These are phyloP conservation scores for Hiodon tergisus DNA, from an alignment of 2,113 vertebrate genomes.

Conservation along the genomic window DNA sequence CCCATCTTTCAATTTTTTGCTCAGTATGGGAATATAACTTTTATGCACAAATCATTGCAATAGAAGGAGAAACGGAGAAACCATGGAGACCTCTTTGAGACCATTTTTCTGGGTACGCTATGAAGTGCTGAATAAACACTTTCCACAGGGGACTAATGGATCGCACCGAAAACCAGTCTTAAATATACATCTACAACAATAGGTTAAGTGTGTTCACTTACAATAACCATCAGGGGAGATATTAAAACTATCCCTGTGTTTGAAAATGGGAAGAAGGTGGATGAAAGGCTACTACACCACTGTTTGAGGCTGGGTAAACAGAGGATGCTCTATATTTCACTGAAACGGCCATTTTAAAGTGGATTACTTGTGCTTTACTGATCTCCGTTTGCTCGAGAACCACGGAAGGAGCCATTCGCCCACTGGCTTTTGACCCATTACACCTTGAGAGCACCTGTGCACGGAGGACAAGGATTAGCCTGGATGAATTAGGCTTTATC, in stretches of 20 bases:
- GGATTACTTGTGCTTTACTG: conserved; percentile 44
- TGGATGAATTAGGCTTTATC: not conserved
- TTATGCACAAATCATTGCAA: conserved; percentile 16
- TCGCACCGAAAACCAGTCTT: conserved; percentile 37
- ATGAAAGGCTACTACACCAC: conserved; percentile 40
- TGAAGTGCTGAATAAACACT: conserved; percentile 46
- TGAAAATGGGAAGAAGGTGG: conserved; percentile 45
- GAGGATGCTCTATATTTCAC: conserved; percentile 34
- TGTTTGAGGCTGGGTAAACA: conserved; percentile 37
- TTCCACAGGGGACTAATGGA: conserved; percentile 54
- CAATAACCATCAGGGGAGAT: conserved; percentile 52
- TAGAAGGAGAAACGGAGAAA: conserved; percentile 14
- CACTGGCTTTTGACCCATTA: conserved; percentile 47
- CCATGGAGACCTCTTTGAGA: conserved; percentile 32
- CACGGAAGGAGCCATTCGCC: conserved; percentile 26
- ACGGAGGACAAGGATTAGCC: conserved; percentile 22
- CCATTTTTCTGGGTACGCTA: conserved; percentile 41
- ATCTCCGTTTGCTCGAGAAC: conserved; percentile 50
- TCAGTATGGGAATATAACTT: conserved; percentile 36
- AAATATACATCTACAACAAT: conserved; percentile 33
- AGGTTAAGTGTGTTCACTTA: conserved; percentile 32
- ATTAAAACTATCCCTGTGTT: conserved; percentile 47
- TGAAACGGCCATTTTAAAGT: conserved; percentile 36
- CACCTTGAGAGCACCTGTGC: conserved; percentile 30
- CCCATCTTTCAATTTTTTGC: conserved; percentile 44